Conservation (phyloP, 2,888 invertebrate species). For the Caenorhabditis virilis region DNA sequence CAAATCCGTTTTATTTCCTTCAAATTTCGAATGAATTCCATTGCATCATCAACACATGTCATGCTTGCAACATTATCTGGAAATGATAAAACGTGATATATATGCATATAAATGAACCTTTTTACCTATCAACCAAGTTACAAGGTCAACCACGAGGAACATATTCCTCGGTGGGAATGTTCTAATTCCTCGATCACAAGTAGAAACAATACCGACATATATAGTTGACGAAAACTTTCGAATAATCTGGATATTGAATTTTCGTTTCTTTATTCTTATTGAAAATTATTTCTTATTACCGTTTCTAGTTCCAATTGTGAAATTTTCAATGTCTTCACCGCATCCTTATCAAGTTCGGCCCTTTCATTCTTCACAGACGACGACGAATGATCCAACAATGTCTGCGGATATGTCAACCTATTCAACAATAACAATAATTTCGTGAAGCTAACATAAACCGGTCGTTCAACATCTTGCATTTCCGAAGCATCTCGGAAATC, state of each 20-base stretch:
- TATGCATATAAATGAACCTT: background rate
- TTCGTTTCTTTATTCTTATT: too few species aligned
- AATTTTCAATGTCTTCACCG: background rate
- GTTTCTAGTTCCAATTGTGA: background rate
- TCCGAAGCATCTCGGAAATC: conserved; percentile 18
- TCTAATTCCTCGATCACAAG: background rate
- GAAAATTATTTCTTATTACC: too few species aligned
- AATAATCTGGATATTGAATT: too few species aligned
- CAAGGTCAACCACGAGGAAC: conserved; percentile 29
- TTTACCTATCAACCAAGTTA: conserved; percentile 23
- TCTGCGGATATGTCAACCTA: background rate
- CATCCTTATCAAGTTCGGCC: too few species aligned
- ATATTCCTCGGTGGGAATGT: conserved; percentile 10
- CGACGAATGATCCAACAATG: background rate
- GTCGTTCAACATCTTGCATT: background rate
- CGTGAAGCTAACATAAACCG: background rate
- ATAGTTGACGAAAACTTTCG: background rate
- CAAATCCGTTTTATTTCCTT: background rate
- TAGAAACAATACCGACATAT: conserved; percentile 17
- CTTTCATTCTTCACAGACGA: too few species aligned
- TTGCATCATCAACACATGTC: background rate
- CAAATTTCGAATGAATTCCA: background rate
- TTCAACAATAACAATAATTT: background rate
- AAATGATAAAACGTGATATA: background rate
- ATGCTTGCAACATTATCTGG: too few species aligned